Conservation (phyloP, 2,888 invertebrate species). For the Osmoderma eremita region DNA sequence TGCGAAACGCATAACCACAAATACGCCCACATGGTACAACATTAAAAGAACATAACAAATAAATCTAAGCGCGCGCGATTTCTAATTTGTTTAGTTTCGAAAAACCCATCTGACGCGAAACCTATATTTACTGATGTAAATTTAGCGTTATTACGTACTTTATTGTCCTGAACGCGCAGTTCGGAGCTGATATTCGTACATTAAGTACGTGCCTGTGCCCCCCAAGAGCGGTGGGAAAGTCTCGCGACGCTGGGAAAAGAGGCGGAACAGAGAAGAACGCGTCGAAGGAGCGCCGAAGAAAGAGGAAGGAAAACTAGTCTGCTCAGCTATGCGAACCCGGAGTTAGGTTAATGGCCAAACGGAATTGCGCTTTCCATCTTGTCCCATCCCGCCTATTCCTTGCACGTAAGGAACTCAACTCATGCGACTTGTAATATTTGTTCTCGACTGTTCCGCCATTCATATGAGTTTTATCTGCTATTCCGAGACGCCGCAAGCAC, state of each 20-base stretch:
- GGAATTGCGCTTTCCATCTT: slow-evolving; percentile 79
- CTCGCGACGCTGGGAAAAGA: slow-evolving; percentile 29
- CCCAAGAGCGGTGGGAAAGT: slow-evolving; percentile 13
- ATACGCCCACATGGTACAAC: neutral
- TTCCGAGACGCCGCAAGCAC: slow-evolving; percentile 60
- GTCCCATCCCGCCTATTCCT: slow-evolving; percentile 65
- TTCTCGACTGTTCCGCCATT: slow-evolving; percentile 63
- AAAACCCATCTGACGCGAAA: slow-evolving; percentile 25
- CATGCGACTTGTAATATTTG: slow-evolving; percentile 65
- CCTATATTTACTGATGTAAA: slow-evolving; percentile 39
- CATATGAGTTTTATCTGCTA: slow-evolving; percentile 62
- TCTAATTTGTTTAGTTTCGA: slow-evolving; percentile 35
- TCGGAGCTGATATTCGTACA: slow-evolving; percentile 32
- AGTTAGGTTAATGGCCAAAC: slow-evolving; percentile 76
- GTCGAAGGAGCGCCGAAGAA: slow-evolving; percentile 49
- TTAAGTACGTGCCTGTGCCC: slow-evolving; percentile 37
- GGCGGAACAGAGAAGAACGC: slow-evolving; percentile 34
- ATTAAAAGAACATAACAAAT: slow-evolving; percentile 23
- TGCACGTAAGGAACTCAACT: slow-evolving; percentile 65
- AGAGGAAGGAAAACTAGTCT: slow-evolving; percentile 57
- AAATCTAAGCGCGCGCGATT: slow-evolving; percentile 10
- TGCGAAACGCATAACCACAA: too few relatives aligned
- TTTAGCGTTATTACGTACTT: slow-evolving; percentile 38
- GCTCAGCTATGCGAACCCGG: slow-evolving; percentile 70
- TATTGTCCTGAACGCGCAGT: slow-evolving; percentile 35